These are phyloP conservation scores for Galeruca laticollis DNA, from an alignment of 2,888 invertebrate genomes.

Conservation along the genomic window DNA sequence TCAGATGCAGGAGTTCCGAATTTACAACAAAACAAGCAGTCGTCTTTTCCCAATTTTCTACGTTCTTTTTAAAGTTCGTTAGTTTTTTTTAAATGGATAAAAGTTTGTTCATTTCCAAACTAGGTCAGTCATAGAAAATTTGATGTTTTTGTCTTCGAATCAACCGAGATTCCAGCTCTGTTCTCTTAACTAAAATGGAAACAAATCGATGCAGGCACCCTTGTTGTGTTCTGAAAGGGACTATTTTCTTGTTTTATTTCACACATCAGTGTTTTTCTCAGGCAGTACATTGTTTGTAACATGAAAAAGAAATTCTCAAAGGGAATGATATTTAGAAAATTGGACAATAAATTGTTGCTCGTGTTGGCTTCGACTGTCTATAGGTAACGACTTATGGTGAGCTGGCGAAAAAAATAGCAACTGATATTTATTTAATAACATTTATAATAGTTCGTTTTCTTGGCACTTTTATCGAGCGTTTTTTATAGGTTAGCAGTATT, in stretches of 20 bases:
- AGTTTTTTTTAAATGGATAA: constrained; percentile 12
- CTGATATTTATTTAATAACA: too few species aligned
- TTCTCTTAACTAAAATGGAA: constrained; percentile 14
- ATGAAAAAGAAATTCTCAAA: constrained; percentile 12
- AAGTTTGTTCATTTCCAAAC: constrained; percentile 9
- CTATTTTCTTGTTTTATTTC: constrained; percentile 15
- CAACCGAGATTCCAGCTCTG: constrained; percentile 6
- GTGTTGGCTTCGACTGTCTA: background rate
- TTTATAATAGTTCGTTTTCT: too few species aligned
- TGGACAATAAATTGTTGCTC: constrained; percentile 16
- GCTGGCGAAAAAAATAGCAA: background rate
- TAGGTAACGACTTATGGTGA: background rate
- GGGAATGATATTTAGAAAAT: constrained; percentile 12
- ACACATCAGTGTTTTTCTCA: constrained; percentile 14
- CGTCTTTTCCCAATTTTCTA: background rate
- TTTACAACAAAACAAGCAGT: background rate
- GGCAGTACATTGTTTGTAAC: constrained; percentile 2
- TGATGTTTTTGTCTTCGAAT: constrained; percentile 13
- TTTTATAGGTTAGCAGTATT: too few species aligned
- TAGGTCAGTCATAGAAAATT: constrained; percentile 9
- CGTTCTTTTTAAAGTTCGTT: constrained; percentile 13
- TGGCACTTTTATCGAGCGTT: too few species aligned
- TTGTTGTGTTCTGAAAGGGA: background rate
- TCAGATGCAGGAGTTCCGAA: background rate
- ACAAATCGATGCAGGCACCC: constrained; percentile 17